Base-by-base conservation (phyloP, 2,888 invertebrate genomes). In the Dicycla oo region DNA sequence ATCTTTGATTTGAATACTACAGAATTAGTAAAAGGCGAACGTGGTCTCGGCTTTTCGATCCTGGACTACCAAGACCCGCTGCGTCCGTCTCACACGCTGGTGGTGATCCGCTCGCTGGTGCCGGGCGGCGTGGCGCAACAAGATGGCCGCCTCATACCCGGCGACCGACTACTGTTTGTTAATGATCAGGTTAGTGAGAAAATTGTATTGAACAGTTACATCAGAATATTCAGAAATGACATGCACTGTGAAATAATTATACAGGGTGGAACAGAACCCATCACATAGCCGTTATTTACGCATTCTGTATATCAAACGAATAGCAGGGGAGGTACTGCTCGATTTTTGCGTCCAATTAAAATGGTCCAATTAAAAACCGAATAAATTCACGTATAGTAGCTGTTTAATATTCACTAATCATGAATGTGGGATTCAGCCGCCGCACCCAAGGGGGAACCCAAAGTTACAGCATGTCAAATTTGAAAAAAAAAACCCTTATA, bases 101-200 rank as follows among this genome's bases (percentile, higher is more conserved):
- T 99, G 91, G 99, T 99, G 86, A 99, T 99, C 91, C 97, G 99
- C 85, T 99, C 99, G 85, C 97, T 99, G 87, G 99, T 99, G 75
- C 99, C 99, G 38, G 99, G 99, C 64, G 99, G 99, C 30, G 99
- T 99, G 65, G 99, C 99, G 58, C 99, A 99, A 93, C 97, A 98
- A 86, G 99, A 99, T 93, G 99, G 99, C n/a, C 97, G 99, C 30
- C 97, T 99, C 73, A 99, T 99, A 83, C 99, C 99, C 2, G 99
- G 99, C 5, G 99, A 99, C 96, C 97, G 99, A 66, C 96, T 99
- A 86, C 96, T 99, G 45, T 99, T 98, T 89, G 99, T 99, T 80
- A 99, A 99, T 94, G 99, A 99, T 82, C 98, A 98, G 89, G 97
- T 94, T 45, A 67, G 69, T 72, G 13, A n/a, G 8, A 30, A 15